A percentile compares a stretch with the other conserved stretches of the same genome.
phyloP scores from a whole-genome alignment of 2,113 vertebrate species.

The Rallus limicola region DNA sequence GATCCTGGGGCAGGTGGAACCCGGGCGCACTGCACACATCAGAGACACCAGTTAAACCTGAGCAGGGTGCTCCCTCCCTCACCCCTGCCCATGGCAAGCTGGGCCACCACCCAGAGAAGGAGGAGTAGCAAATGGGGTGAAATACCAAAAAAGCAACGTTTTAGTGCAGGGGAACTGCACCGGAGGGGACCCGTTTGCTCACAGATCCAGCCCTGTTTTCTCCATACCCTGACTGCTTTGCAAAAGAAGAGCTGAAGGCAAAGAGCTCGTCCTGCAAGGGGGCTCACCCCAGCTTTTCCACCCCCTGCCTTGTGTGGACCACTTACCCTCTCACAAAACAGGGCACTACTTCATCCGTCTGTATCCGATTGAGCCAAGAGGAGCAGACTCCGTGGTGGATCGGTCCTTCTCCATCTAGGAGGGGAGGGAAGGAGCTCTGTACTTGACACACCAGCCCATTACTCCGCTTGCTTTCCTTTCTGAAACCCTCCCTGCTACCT shows the following conservation, averaged over 20 bases:
- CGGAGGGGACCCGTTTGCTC: not conserved
- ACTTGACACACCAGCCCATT: not conserved
- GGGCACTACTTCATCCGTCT: slow-evolving; percentile 88
- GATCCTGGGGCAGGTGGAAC: slow-evolving; percentile 94
- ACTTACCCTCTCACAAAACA: slow-evolving; percentile 96
- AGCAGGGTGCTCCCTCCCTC: not conserved
- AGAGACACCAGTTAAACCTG: not conserved
- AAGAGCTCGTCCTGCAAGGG: not conserved
- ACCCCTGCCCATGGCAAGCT: accelerated
- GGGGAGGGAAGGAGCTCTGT: not conserved
- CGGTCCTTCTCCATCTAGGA: slow-evolving; percentile 89
- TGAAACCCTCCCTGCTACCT: not conserved
- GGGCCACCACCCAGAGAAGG: not conserved
- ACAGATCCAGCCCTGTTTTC: not conserved
- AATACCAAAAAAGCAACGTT: not conserved
- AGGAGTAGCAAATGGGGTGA: not conserved
- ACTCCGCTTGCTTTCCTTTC: not conserved
- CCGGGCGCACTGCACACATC: slow-evolving; percentile 80
- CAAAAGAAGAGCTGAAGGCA: not conserved
- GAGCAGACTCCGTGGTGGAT: slow-evolving; percentile 96
- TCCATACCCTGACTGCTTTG: not conserved
- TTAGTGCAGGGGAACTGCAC: not conserved
- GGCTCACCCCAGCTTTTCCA: not conserved
- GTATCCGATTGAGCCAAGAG: slow-evolving; percentile 95
- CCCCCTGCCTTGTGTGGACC: not conserved